Percentiles rank a stretch among this genome's conserved stretches.
These are phyloP conservation scores for Graptemys geographica DNA, from an alignment of 2,797 vertebrate genomes.

Conservation along the genomic window DNA sequence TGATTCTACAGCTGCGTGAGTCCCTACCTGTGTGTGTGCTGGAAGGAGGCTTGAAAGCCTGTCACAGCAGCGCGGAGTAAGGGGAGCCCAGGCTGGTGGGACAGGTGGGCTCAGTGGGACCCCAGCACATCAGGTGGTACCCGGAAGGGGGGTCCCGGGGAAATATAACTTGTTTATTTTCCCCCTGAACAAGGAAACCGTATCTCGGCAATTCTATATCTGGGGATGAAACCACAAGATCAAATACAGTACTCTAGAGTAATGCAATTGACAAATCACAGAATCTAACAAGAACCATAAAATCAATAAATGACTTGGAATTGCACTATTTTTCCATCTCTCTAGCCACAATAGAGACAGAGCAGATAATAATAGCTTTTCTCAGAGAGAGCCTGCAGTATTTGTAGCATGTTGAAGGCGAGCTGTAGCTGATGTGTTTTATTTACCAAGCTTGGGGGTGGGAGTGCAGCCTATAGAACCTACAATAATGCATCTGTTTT, in stretches of 20 bases:
- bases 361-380: background rate
- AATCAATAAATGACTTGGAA: background rate
- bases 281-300: background rate
- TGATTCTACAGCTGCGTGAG: no score
- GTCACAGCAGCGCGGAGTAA: no score
- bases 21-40: no score
- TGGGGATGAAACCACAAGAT: background rate
- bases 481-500: rapidly evolving
- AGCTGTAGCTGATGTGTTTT: background rate
- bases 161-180: background rate
- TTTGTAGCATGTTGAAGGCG: background rate
- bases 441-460: background rate
- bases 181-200: background rate
- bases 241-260: background rate
- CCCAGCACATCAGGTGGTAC: no score
- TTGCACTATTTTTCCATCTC: background rate
- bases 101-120: no score
- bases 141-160: background rate
- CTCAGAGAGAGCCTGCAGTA: background rate
- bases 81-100: no score
- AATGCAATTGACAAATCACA: background rate
- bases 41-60: no score
- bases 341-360: background rate
- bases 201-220: background rate
- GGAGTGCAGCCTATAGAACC: background rate